Conservation (phyloP, 2,888 invertebrate species). For the Syrphus vitripennis region DNA sequence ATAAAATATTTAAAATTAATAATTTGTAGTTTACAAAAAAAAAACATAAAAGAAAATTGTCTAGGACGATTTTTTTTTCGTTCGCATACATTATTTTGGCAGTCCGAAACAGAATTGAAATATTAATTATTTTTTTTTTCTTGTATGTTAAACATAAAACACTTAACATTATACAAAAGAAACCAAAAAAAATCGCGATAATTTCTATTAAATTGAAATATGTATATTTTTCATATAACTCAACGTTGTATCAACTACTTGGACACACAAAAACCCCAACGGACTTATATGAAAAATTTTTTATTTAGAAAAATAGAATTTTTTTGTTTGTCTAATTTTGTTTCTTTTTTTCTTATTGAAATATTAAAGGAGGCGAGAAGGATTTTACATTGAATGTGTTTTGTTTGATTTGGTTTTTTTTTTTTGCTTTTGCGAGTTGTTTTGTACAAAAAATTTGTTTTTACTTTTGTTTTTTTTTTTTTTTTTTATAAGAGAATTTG, state of each 20-base stretch:
- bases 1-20: background rate
- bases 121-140: conserved; percentile 6
- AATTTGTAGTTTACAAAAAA: too few species aligned
- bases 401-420: conserved; percentile 8
- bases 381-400: conserved; percentile 48
- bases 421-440: conserved; percentile 63
- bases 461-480: conserved; percentile 49
- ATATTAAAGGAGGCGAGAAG: conserved; percentile 49
- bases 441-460: conserved; percentile 39
- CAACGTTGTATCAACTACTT: conserved; percentile 62
- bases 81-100: conserved; percentile 67
- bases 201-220: conserved; percentile 16
- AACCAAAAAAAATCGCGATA: conserved; percentile 14
- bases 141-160: conserved; percentile 40
- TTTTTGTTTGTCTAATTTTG: background rate
- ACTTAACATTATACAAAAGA: conserved; percentile 61
- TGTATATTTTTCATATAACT: conserved; percentile 70
- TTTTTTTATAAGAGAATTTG: conserved; percentile 19
- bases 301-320: background rate
- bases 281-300: conserved; percentile 68
- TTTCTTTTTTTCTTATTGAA: conserved; percentile 66
- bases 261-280: conserved; percentile 67
- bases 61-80: conserved; percentile 60
- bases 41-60: conserved; percentile 44
- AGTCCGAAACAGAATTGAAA: conserved; percentile 64